Percentiles rank a stretch among this genome's conserved stretches.
phyloP scores from a whole-genome alignment of 2,113 vertebrate genomes.

The Phrynosoma blainvillii region DNA sequence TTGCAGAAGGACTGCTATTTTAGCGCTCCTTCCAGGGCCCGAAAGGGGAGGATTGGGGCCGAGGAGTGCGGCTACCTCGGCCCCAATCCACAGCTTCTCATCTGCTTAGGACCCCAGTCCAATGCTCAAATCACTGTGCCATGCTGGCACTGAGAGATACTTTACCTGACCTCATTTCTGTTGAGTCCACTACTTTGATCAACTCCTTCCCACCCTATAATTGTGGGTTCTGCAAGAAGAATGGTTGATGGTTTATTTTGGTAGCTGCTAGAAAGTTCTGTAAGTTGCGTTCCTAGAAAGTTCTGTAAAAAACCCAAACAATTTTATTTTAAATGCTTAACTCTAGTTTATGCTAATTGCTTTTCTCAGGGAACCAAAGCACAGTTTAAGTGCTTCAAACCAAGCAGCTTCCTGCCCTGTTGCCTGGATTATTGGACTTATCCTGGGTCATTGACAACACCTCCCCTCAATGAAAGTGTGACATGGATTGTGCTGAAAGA shows the following conservation, averaged over 20 bases:
- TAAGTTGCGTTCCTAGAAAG: background rate
- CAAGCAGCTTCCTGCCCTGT: conserved; percentile 90
- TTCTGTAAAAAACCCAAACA: background rate
- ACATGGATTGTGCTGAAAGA: conserved; percentile 94
- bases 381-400: conserved; percentile 91
- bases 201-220: no score
- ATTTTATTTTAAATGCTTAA: background rate
- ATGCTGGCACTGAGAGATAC: no score
- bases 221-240: no score
- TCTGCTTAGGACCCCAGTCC: no score
- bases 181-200: no score
- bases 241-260: background rate
- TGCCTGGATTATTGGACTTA: conserved; percentile 94
- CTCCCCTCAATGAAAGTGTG: conserved; percentile 92
- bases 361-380: conserved; percentile 83
- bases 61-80: no score
- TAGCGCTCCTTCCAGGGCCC: no score
- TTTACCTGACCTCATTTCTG: no score
- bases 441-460: conserved; percentile 92
- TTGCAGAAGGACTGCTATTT: no score
- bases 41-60: no score
- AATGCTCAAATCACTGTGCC: no score
- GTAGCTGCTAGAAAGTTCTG: background rate
- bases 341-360: background rate
- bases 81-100: no score